phyloP scores from a whole-genome alignment of 2,888 invertebrate genomes.

The Furcula furcula region DNA sequence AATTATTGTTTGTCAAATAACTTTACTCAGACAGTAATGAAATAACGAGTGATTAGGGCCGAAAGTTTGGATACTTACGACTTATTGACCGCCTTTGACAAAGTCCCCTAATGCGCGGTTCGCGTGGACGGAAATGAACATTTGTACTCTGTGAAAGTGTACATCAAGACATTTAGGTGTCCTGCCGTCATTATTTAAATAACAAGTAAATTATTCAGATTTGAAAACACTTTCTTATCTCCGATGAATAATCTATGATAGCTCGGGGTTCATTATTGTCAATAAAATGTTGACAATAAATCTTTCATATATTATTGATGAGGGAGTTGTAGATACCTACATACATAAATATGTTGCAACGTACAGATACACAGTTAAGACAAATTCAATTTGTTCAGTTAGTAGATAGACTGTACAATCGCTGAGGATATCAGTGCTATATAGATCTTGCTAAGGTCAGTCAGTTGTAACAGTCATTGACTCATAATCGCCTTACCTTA shows the following conservation, averaged over 20 bases:
- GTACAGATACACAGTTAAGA: too few species aligned
- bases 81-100: slow-evolving; percentile 58
- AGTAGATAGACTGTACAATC: too few species aligned
- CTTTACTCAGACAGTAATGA: not conserved
- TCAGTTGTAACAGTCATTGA: too few species aligned
- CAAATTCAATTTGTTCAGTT: too few species aligned
- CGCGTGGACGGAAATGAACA: slow-evolving; percentile 75
- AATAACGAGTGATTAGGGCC: not conserved
- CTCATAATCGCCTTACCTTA: too few species aligned
- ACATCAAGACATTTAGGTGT: slow-evolving; percentile 65
- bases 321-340: too few species aligned
- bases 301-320: too few species aligned
- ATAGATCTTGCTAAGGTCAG: too few species aligned
- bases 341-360: too few species aligned
- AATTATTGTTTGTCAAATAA: not conserved
- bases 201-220: slow-evolving; percentile 61
- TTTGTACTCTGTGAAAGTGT: slow-evolving; percentile 67
- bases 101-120: slow-evolving; percentile 70
- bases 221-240: slow-evolving; percentile 39
- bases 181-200: slow-evolving; percentile 61
- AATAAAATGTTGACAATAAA: too few species aligned
- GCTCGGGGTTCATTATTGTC: too few species aligned
- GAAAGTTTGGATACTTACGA: slow-evolving; percentile 32
- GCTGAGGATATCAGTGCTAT: too few species aligned
- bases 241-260: slow-evolving; percentile 47